Conservation (phyloP, 1,140 invertebrate species). For the Ips typographus region DNA sequence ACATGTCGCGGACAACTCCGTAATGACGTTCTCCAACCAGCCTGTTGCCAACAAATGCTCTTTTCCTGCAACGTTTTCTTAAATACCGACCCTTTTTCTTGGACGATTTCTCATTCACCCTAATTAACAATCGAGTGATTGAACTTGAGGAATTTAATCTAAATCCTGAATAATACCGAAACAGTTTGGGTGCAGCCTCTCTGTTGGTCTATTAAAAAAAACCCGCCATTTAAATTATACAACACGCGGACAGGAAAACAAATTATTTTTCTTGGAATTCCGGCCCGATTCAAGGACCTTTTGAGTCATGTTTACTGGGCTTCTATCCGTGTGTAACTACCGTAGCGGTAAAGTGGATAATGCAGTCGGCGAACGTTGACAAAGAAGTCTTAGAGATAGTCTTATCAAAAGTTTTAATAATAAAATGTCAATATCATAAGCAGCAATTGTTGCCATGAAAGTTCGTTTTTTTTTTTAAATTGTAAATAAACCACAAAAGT, state of each 20-base stretch:
- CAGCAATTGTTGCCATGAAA: too few relatives aligned
- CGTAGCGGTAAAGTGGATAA: not conserved
- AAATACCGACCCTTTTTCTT: not conserved
- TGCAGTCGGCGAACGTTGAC: too few relatives aligned
- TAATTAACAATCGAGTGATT: too few relatives aligned
- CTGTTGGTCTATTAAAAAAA: not conserved
- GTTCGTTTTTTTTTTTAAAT: too few relatives aligned
- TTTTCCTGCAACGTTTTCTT: not conserved
- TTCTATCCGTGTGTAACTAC: not conserved
- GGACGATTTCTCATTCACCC: not conserved
- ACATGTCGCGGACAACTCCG: slow-evolving; percentile 33
- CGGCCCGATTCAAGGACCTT: slow-evolving; percentile 16
- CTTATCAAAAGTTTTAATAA: too few relatives aligned
- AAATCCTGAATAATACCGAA: not conserved
- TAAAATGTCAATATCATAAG: too few relatives aligned
- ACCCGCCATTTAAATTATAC: slow-evolving; percentile 8
- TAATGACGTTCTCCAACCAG: slow-evolving; percentile 33
- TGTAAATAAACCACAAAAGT: not conserved
- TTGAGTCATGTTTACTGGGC: slow-evolving; percentile 11
- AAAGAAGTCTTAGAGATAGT: too few relatives aligned
- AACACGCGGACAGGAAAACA: slow-evolving; percentile 13
- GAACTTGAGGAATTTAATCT: too few relatives aligned
- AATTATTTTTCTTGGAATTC: slow-evolving; percentile 14
- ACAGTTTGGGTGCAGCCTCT: too few relatives aligned
- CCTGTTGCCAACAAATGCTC: slow-evolving; percentile 20